phyloP scores from a whole-genome alignment of 2,888 invertebrate genomes.

The Perizoma flavofasciatum region DNA sequence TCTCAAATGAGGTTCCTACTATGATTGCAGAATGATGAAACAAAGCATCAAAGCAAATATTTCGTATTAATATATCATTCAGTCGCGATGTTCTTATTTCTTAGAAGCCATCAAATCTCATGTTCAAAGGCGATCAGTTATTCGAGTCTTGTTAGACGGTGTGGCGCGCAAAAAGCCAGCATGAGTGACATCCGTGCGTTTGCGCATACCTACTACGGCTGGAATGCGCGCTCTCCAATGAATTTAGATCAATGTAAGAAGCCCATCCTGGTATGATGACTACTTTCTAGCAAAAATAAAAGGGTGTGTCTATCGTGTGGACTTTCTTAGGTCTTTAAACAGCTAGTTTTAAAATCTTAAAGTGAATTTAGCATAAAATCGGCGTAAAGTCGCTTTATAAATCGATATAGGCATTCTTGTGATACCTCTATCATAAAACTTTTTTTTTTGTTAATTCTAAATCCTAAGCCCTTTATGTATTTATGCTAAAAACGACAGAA shows the following conservation, averaged over 20 bases:
- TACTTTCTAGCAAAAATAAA: conserved; percentile 21
- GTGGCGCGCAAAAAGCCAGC: conserved; percentile 73
- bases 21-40: conserved; percentile 6
- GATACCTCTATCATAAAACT: too few species aligned
- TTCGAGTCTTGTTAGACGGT: conserved; percentile 75
- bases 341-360: too few species aligned
- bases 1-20: neutral
- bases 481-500: conserved; percentile 12
- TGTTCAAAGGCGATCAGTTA: conserved; percentile 67
- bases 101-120: conserved; percentile 59
- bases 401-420: too few species aligned
- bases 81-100: conserved; percentile 48
- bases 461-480: too few species aligned
- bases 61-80: conserved; percentile 44
- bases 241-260: conserved; percentile 72
- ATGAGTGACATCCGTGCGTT: conserved; percentile 63
- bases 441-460: too few species aligned
- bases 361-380: too few species aligned
- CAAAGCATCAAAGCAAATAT: conserved; percentile 34
- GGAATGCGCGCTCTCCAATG: conserved; percentile 63
- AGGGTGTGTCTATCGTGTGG: conserved; percentile 3
- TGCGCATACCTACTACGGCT: conserved; percentile 45
- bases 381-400: too few species aligned
- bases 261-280: conserved; percentile 53
- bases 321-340: neutral